Evolutionary conservation across 2,797 vertebrate species (phyloP), one percentile per base, ranked within the genome.

Genomic region (Furcifer pardalis): DNA sequence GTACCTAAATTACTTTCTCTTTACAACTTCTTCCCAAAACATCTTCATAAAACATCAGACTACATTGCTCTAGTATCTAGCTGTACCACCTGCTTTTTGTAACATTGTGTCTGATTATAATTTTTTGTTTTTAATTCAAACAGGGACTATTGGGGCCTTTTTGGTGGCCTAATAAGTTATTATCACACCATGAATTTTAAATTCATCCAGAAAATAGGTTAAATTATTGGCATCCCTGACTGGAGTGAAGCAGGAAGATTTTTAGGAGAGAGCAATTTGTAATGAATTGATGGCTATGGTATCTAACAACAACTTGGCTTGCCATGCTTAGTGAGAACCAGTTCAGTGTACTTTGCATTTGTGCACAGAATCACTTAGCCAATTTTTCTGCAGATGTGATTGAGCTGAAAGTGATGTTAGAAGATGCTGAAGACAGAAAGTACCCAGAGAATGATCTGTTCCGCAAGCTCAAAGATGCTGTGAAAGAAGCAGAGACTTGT

Each of bases 401-500:
- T 3, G 98, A 99, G 93, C 95, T 99, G 79, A 97, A 98, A 87
- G 98, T 99, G 66, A 96, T 99, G 96, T 89, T 99, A 90, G 99
- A 99, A 93, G 99, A 99, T 77, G 98, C 98, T 2, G 99, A 99
- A 93, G 99, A 99, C 93, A 96, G 98, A 88, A 99, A 99, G 90
- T 99, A 99, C 73, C 98, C 99, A 0, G 99, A 99, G 92, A 99
- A 99, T 25, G 93, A 96, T 81, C 96, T 99, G 82, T 98, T 98
- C 91, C 97, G 98, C 42, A 97, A 96, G 79, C 97, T 99, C 62
- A 95, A 97, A 86, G 98, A 99, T 92, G 97, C 98, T 92, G 98
- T 99, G 62, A 99, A 99, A 93, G 98, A 99, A 94, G 98, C 98
- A 0, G 99, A 99, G 94, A 99, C 98, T 0, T 99, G 99, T 94